Percentiles rank a stretch among this genome's conserved stretches.
Conservation (phyloP, 2,888 invertebrate genomes). For the Amorpha juglandis region DNA sequence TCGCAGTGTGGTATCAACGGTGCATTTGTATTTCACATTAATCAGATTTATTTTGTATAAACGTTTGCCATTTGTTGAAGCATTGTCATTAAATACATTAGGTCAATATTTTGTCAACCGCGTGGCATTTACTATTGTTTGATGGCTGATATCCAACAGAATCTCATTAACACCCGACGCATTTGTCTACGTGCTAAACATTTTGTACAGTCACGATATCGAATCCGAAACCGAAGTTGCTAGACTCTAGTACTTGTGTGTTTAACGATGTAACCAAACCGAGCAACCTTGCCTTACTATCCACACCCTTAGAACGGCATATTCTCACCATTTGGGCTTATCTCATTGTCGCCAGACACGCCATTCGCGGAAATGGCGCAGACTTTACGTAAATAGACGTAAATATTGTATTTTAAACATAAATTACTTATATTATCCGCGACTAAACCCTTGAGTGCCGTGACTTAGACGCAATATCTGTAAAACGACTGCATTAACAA, state of each 20-base stretch:
- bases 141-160: conserved; percentile 21
- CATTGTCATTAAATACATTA: conserved; percentile 21
- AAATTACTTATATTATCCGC: conserved; percentile 45
- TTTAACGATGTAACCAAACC: conserved; percentile 36
- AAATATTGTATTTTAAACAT: conserved; percentile 60
- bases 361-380: conserved; percentile 58
- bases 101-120: conserved; percentile 21
- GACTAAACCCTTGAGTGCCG: conserved; percentile 27
- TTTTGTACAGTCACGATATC: conserved; percentile 14
- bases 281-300: conserved; percentile 42
- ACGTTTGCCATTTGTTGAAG: conserved; percentile 18
- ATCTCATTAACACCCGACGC: conserved; percentile 23
- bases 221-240: conserved; percentile 8
- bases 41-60: conserved; percentile 14
- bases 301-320: conserved; percentile 51
- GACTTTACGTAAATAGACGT: conserved; percentile 62
- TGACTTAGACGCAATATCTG: conserved; percentile 37
- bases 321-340: conserved; percentile 60
- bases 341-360: conserved; percentile 55
- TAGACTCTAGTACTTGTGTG: conserved; percentile 10
- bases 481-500: conserved; percentile 23
- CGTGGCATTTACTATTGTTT: conserved; percentile 24
- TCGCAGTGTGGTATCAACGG: not conserved
- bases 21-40: conserved; percentile 17
- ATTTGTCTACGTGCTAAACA: conserved; percentile 20